Percentiles rank a stretch among this genome's conserved stretches.
Conservation (phyloP, 1,140 invertebrate species). For the Ceratina japonica region DNA sequence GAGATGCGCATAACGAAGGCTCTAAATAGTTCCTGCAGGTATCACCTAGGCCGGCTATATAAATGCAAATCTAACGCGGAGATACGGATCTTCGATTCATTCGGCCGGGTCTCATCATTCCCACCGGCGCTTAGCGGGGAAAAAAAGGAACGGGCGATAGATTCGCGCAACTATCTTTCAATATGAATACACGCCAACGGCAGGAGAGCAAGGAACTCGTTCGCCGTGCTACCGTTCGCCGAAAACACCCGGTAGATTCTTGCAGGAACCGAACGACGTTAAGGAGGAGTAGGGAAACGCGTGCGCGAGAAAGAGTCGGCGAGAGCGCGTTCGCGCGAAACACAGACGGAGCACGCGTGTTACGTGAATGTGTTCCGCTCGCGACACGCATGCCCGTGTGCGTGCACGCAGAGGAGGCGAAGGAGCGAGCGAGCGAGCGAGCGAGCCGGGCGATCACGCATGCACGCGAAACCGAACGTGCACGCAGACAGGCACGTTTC, state of each 20-base stretch:
- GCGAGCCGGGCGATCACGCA: constrained; percentile 23
- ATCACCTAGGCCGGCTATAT: constrained; percentile 12
- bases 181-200: constrained; percentile 31
- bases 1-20: background rate
- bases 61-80: constrained; percentile 32
- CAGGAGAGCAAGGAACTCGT: constrained; percentile 39
- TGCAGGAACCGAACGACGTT: constrained; percentile 49
- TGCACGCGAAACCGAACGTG: constrained; percentile 36
- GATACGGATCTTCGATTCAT: constrained; percentile 39
- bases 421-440: constrained; percentile 16
- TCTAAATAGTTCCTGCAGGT: background rate
- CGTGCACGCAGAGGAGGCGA: constrained; percentile 3
- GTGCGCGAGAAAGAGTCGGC: constrained; percentile 2
- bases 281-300: constrained; percentile 4
- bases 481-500: constrained; percentile 46
- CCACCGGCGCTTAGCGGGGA: background rate
- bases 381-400: constrained; percentile 10
- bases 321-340: constrained; percentile 5
- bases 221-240: constrained; percentile 41
- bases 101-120: constrained; percentile 15
- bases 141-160: constrained; percentile 6
- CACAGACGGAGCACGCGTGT: background rate
- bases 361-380: background rate
- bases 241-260: constrained; percentile 76
- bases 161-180: constrained; percentile 34